Percentiles rank a stretch among this genome's conserved stretches.
Conservation (phyloP, 2,113 vertebrate species). For the Pteropus alecto region DNA sequence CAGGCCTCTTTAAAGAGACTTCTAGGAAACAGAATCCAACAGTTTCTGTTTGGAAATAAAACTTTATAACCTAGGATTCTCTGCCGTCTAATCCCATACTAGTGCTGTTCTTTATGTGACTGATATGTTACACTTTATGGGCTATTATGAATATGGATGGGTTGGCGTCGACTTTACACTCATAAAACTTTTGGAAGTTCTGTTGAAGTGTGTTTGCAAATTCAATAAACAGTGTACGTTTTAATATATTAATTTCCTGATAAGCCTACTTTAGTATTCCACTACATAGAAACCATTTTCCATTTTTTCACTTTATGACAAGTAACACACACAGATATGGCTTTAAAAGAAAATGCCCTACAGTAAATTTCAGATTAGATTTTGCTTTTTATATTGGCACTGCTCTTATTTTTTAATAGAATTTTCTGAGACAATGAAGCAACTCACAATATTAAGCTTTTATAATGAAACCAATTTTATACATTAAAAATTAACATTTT, state of each 20-base stretch:
- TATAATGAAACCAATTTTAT: conserved; percentile 29
- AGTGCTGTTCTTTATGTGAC: neutral
- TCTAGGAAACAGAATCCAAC: neutral
- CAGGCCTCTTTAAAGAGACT: neutral
- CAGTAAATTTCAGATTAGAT: conserved; percentile 53
- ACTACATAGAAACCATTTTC: neutral
- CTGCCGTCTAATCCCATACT: neutral
- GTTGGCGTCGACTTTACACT: neutral
- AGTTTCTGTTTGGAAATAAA: neutral
- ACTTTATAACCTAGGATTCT: neutral
- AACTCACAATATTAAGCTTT: neutral
- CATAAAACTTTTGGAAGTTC: neutral
- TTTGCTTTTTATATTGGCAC: conserved; percentile 23
- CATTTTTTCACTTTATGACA: conserved; percentile 46
- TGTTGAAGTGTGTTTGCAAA: neutral
- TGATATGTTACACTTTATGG: neutral
- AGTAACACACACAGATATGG: neutral
- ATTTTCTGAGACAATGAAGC: conserved; percentile 46
- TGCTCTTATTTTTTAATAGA: conserved; percentile 51
- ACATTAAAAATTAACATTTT: conserved; percentile 26
- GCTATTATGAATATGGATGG: neutral
- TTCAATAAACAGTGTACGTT: neutral
- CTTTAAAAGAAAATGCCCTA: conserved; percentile 46
- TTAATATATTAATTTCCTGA: neutral
- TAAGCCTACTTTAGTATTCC: neutral